Base-by-base conservation (phyloP, 92 coral and sea anemone species). In the Umimayanthus chanpuru region DNA sequence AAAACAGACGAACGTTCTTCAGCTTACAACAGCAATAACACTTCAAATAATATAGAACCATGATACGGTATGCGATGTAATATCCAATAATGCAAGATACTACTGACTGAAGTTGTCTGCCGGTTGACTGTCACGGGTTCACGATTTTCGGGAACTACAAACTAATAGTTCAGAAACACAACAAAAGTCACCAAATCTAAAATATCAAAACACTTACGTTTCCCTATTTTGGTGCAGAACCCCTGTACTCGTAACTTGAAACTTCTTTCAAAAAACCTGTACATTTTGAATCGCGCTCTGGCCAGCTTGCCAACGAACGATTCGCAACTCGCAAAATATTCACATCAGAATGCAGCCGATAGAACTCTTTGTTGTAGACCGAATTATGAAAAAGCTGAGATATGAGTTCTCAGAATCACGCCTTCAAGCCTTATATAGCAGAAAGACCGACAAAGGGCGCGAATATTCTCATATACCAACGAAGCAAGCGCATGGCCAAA, bases 171-270 rank as follows among this genome's bases (percentile, higher is more conserved):
- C 26, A 38, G 6, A 16, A 43, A 20, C 9, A 36, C 53, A 75
- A 20, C 68, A 23, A 75, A 18, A 75, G 32, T 20, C 21, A 38
- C 49, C 79, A 74, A 18, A 75, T 30, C 18, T 6, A 82, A 16
- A 20, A 21, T 10, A 2, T 43, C 23, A 36, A 83, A 39, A 43
- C 3, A 47, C 66, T 70, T 83, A 68, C 78, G 71, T 29, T 83
- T 82, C 40, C 56, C 86, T 21, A 67, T 77, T 68, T 44, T 81
- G 25, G 74, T 10, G 73, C 28, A 81, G 32, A 81, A 56, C 32
- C 49, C 85, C 44, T 23, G 73, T n/a, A 81, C 85, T 12, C 44
- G 73, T 81, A 58, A 3, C 21, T 81, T 82, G 64, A 82, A 67
- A 26, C 86, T 47, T 47, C 16, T 67, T 15, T 82, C 76, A 18